A percentile compares a stretch with the other conserved stretches of the same genome.
phyloP scores from a whole-genome alignment of 1,140 invertebrate genomes.

The Adoxophyes honmai region DNA sequence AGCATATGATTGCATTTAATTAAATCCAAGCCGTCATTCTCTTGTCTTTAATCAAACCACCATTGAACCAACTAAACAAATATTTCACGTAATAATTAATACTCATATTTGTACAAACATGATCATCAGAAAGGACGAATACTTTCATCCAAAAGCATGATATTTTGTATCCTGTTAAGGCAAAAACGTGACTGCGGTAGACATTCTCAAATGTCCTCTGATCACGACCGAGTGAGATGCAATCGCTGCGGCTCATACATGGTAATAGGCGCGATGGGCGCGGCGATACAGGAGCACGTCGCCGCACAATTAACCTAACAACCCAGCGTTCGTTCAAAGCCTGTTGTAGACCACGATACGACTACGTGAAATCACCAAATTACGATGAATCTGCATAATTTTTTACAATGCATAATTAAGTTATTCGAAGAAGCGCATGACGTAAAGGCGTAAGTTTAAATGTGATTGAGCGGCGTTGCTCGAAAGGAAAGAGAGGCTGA shows the following conservation, averaged over 20 bases:
- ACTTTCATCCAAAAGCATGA: slow-evolving; percentile 15
- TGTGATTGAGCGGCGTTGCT: slow-evolving; percentile 16
- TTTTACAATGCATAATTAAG: no score
- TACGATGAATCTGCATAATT: no score
- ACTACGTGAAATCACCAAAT: no score
- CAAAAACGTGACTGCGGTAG: slow-evolving; percentile 56
- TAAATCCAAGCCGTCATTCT: no score
- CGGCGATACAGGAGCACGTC: slow-evolving; percentile 27
- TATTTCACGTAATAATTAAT: no score
- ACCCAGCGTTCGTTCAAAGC: slow-evolving; percentile 30
- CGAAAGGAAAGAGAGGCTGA: slow-evolving; percentile 23
- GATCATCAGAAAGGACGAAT: background rate
- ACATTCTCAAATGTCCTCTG: slow-evolving; percentile 41
- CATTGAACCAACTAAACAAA: background rate
- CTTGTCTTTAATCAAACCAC: background rate
- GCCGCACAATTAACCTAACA: slow-evolving; percentile 40
- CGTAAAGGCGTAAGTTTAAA: background rate
- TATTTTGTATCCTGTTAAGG: slow-evolving; percentile 37
- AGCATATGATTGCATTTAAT: background rate
- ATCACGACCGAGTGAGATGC: slow-evolving; percentile 51
- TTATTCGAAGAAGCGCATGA: background rate
- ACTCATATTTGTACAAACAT: no score
- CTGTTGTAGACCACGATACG: no score
- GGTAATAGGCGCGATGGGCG: slow-evolving; percentile 29
- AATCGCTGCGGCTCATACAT: slow-evolving; percentile 34